Evolutionary conservation across 2,797 vertebrate species (phyloP), one percentile per base, ranked within the genome.

Genomic region (Danio choprae): DNA sequence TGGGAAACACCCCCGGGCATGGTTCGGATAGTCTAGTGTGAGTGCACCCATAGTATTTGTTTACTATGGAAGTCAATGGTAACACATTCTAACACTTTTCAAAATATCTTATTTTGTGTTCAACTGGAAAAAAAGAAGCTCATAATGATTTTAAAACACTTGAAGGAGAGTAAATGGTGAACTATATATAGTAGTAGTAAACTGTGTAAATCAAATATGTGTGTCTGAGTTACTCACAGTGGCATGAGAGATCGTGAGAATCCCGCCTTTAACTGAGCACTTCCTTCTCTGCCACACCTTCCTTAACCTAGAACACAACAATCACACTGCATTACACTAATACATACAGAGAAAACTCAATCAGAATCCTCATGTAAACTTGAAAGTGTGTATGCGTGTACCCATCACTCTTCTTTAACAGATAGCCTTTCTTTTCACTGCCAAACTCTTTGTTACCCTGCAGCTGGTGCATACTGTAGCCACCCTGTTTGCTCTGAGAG

Each of bases 201-300:
- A 55, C 38, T 12, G n/a, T 40, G 11, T 13, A 55, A 55, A 55
- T 53, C 36, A 18, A 29, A 38, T 18, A n/a, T 41, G n/a, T 55
- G 11, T 55, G 13, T 60, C 4, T 7, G 36, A 43, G 44, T 44
- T 50, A 84, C 85, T 94, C 85, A 96, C 95, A 16, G 95, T 96
- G 85, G 95, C 96, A 44, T 96, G 96, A 1, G 95, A 96, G 86
- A 96, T 96, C 46, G 95, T 96, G 81, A 96, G 94, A 81, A 95
- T 95, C 40, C 96, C 96, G 41, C 95, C 95, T 88, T 96, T 96
- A 81, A 96, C 95, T 0, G 94, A 92, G 78, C 96, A 96, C 81
- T 95, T 96, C 79, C 96, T 94, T 86, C 95, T 93, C 86, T 96
- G 96, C 95, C 96, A 96, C 22, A 96, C 96, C 76, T 96, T 96